Base-by-base conservation (phyloP, 1,140 invertebrate genomes). In the Lycorma delicatula region DNA sequence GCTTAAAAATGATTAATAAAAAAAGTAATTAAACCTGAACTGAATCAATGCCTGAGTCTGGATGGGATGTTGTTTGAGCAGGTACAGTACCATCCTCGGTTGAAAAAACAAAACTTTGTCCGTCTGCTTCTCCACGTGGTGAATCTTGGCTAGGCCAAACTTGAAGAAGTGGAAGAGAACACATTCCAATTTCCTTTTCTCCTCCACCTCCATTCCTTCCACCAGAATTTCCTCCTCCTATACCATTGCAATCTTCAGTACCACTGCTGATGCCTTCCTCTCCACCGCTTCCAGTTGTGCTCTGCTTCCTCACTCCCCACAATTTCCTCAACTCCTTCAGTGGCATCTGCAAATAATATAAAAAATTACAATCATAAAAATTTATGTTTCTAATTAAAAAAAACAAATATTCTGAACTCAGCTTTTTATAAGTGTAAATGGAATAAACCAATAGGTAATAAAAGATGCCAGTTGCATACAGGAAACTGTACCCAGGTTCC, bases 1-100 rank as follows among this genome's bases (percentile, higher is more conserved):
- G n/a, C n/a, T n/a, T n/a, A n/a, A n/a, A n/a, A n/a, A n/a, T n/a
- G n/a, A n/a, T n/a, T n/a, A n/a, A n/a, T n/a, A n/a, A n/a, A n/a
- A n/a, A n/a, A n/a, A n/a, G n/a, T n/a, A n/a, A n/a, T n/a, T n/a
- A 58, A 68, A 81, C 80, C 76, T 82, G 81, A 49, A 81, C 79
- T n/a, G 83, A 85, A 50, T 85, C 82, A 64, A 85, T 86, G 44
- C 83, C 83, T 1, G 79, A 81, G 61, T 81, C 79, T 58, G 71
- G 67, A 51, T 72, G 72, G 41, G 64, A 57, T 47, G 66, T 67
- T 9, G 18, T 44, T 16, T 44, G 41, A 16, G 23, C 41, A 1
- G 23, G 41, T 6, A 22, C 1, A 9, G 18, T 44, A 6, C 41
- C 41, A 27, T 74, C 71, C 57, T 76, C 75, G 36, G 70, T 70